Percentiles rank a stretch among this genome's conserved stretches.
phyloP scores from a whole-genome alignment of 2,113 vertebrate genomes.

The Halcyon malimbica region DNA sequence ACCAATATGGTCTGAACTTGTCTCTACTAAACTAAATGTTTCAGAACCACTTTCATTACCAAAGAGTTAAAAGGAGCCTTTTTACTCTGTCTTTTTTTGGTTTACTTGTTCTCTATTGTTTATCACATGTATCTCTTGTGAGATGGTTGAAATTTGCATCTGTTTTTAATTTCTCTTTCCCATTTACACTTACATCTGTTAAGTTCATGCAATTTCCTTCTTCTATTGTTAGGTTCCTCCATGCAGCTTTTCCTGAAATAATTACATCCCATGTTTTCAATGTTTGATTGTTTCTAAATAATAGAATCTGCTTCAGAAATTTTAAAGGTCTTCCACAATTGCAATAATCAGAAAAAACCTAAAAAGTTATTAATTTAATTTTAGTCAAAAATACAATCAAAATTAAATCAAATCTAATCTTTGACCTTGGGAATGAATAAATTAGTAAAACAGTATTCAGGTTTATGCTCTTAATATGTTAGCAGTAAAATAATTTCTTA shows the following conservation, averaged over 20 bases:
- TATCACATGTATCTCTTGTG: not conserved
- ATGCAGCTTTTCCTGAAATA: not conserved
- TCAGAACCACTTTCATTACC: not conserved
- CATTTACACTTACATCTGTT: not conserved
- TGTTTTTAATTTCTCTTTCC: not conserved
- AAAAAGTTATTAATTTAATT: not conserved
- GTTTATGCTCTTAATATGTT: not conserved
- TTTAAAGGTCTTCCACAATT: not conserved
- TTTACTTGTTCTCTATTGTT: not conserved
- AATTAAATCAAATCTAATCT: slow-evolving; percentile 13
- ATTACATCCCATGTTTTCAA: not conserved
- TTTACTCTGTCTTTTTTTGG: not conserved
- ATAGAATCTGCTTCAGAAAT: not conserved
- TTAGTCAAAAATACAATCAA: not conserved
- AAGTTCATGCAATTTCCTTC: not conserved
- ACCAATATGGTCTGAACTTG: not conserved
- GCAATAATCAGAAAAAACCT: not conserved
- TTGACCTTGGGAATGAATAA: not conserved
- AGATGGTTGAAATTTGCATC: not conserved
- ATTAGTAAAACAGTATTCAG: not conserved
- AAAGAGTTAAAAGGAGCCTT: not conserved
- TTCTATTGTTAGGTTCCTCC: not conserved
- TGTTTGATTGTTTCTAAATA: not conserved
- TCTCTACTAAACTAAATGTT: not conserved
- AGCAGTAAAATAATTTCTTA: not conserved